phyloP scores from a whole-genome alignment of 1,140 invertebrate species.

The Zaprionus nigranus region DNA sequence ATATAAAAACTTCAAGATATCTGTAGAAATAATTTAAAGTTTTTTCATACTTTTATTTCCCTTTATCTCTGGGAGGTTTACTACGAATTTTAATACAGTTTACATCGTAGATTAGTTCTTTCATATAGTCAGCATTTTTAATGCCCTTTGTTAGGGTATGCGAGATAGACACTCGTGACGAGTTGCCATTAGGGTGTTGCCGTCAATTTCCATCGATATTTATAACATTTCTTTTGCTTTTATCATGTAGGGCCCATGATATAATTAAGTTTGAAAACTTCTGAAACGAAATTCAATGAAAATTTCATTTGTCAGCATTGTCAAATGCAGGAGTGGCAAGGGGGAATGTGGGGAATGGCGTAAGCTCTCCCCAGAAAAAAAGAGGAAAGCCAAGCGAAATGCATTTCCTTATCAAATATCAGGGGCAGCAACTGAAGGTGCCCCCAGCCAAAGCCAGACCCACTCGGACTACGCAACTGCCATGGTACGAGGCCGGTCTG shows the following conservation, averaged over 20 bases:
- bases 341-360: neutral
- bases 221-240: slow-evolving; percentile 50
- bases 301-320: slow-evolving; percentile 65
- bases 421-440: slow-evolving; percentile 39
- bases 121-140: neutral
- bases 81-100: too few relatives aligned
- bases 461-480: neutral
- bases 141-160: neutral
- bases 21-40: too few relatives aligned
- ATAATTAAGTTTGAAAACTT: slow-evolving; percentile 47
- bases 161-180: slow-evolving; percentile 44
- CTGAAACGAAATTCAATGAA: slow-evolving; percentile 22
- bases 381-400: slow-evolving; percentile 53
- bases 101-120: too few relatives aligned
- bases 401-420: slow-evolving; percentile 77
- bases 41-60: too few relatives aligned
- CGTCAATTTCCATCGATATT: slow-evolving; percentile 49
- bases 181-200: slow-evolving; percentile 54
- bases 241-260: neutral
- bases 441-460: neutral
- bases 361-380: neutral
- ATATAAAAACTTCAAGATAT: too few relatives aligned
- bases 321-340: slow-evolving; percentile 21
- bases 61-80: neutral
- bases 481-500: slow-evolving; percentile 16